Conservation (phyloP, 2,888 invertebrate genomes). For the Drosophila incognita region DNA sequence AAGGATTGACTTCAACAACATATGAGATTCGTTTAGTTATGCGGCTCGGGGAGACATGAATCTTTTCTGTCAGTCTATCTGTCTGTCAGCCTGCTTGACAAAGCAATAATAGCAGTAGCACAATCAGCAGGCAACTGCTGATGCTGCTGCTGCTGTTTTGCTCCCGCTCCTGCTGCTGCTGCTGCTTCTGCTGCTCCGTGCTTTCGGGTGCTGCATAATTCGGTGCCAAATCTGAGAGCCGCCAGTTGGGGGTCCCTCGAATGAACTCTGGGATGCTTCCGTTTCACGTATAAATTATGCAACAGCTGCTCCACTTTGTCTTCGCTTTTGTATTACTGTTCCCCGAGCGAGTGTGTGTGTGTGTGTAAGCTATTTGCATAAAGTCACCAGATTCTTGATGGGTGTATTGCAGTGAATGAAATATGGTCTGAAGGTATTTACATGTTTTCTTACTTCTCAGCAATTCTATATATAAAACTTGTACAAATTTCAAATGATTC, state of each 20-base stretch:
- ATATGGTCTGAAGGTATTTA: not conserved
- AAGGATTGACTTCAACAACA: conserved; percentile 26
- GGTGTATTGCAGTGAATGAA: conserved; percentile 1
- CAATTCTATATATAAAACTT: not conserved
- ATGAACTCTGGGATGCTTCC: conserved; percentile 33
- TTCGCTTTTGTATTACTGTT: conserved; percentile 15
- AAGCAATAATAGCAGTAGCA: conserved; percentile 12
- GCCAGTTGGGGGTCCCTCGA: conserved; percentile 23
- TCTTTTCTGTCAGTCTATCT: not conserved
- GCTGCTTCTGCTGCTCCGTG: conserved; percentile 44
- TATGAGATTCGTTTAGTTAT: conserved; percentile 40
- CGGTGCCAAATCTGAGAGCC: conserved; percentile 28
- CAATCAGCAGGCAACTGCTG: conserved; percentile 7
- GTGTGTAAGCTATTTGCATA: conserved; percentile 15
- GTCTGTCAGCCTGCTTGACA: not conserved
- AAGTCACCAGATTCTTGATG: conserved; percentile 15
- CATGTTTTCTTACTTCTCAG: not conserved
- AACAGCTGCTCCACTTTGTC: conserved; percentile 50
- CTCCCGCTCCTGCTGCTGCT: conserved; percentile 35
- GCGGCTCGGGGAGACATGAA: conserved; percentile 17
- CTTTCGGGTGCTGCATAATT: conserved; percentile 52
- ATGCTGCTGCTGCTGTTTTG: conserved; percentile 13
- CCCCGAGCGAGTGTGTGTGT: not conserved
- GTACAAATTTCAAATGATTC: not conserved
- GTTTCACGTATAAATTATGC: conserved; percentile 62